Base-by-base conservation (phyloP, 1,140 invertebrate species). In the Centruroides sculpturatus region DNA sequence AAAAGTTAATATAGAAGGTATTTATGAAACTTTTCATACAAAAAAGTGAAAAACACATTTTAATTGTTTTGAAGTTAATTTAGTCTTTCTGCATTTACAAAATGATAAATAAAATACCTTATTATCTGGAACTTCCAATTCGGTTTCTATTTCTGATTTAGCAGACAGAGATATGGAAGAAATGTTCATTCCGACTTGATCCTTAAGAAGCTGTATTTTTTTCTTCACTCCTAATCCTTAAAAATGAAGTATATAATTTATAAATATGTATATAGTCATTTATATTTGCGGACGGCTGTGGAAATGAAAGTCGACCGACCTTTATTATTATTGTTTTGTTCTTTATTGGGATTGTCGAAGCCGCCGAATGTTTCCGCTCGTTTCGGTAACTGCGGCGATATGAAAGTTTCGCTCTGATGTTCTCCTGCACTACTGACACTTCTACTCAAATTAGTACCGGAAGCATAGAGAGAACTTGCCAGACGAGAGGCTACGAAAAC, bases 351-450 rank as follows among this genome's bases (percentile, higher is more conserved):
- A 55, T 62, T 65, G 74, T 95, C 92, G 71, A 95, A 95, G 3
- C 92, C 92, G 9, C 89, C 89, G 76, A 95, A 96, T 1, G 92
- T 95, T 76, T 95, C 92, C 0, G 92, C 91, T 47, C 92, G 77
- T 68, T 91, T 85, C 5, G 92, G 91, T 60, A 95, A 73, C 23
- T 87, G 85, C 8, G 89, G 85, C 23, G 86, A 85, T 50, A 85
- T 80, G 70, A 88, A 91, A 8, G 83, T 81, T 8, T 84, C 82
- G 68, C 86, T 91, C 61, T 92, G 86, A 60, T 88, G 82, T 73
- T 95, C 92, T 13, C 90, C 90, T 5, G 87, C 91, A 36, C 89
- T 93, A 74, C 89, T 93, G 2, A 91, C 84, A 70, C 89, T 92
- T 55, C 92, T 81, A 10, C 87, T 89, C 10, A 94, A 74, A 57